Conservation (phyloP, 1,140 invertebrate genomes). For the Pollicipes pollicipes region DNA sequence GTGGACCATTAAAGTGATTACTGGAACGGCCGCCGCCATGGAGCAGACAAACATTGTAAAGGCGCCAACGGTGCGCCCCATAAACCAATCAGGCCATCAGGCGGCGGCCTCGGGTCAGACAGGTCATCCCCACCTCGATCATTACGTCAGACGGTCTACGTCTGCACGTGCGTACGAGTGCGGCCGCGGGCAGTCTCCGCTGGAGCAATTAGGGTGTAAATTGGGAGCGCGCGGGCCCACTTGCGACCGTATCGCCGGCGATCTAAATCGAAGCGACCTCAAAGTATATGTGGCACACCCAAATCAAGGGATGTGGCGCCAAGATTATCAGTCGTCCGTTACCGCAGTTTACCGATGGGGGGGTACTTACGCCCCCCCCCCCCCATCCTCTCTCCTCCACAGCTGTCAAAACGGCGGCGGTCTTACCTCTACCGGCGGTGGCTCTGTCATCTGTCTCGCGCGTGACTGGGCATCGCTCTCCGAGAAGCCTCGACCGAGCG, state of each 20-base stretch:
- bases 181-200: no score
- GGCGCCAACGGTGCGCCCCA: background rate
- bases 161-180: background rate
- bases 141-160: background rate
- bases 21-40: background rate
- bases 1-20: background rate
- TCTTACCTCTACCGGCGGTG: no score
- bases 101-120: background rate
- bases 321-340: background rate
- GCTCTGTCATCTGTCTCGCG: no score
- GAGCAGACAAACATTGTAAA: background rate
- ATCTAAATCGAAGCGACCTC: background rate
- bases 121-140: background rate
- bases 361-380: background rate
- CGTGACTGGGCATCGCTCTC: no score
- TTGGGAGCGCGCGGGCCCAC: background rate
- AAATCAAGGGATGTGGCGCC: no score
- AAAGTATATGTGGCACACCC: background rate
- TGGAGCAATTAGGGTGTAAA: background rate
- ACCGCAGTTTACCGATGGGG: background rate
- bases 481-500: no score
- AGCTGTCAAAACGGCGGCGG: background rate
- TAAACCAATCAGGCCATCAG: background rate
- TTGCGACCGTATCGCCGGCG: background rate
- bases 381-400: no score